Percentiles rank a stretch among this genome's conserved stretches.
These are phyloP conservation scores for Eulemur mongoz DNA, from an alignment of 2,797 vertebrate genomes.

Conservation along the genomic window DNA sequence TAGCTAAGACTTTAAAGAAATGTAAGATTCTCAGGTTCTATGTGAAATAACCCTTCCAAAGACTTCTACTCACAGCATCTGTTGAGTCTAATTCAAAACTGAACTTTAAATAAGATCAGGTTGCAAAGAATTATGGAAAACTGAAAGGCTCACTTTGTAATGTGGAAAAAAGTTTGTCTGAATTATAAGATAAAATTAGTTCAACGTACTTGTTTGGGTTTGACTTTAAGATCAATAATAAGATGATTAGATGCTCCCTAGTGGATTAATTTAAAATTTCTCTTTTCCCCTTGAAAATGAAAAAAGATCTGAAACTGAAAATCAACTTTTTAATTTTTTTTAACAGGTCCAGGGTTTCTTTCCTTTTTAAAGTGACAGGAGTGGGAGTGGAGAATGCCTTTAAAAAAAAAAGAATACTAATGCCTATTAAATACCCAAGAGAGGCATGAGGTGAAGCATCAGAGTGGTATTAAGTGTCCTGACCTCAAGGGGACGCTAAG, in stretches of 20 bases:
- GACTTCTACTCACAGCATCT: neutral
- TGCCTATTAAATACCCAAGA: no score
- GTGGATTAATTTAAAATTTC: constrained; percentile 41
- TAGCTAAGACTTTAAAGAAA: neutral
- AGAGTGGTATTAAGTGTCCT: no score
- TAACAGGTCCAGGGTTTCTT: neutral
- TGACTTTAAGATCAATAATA: neutral
- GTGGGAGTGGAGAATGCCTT: neutral
- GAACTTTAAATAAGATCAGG: neutral
- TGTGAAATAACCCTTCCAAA: neutral
- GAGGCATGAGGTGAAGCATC: no score
- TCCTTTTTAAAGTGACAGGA: neutral
- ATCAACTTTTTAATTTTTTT: neutral
- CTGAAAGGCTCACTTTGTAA: neutral
- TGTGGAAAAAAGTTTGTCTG: neutral
- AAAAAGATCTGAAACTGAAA: constrained; percentile 37
- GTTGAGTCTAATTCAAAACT: constrained; percentile 11
- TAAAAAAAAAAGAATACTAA: neutral
- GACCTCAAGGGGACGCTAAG: no score
- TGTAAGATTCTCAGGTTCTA: neutral
- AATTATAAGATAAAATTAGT: neutral
- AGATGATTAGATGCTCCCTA: constrained; percentile 59
- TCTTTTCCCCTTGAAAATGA: neutral
- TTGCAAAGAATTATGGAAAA: neutral
- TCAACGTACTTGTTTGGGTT: neutral